Conservation (phyloP, 1,140 invertebrate species). For the Drosophila sp. region DNA sequence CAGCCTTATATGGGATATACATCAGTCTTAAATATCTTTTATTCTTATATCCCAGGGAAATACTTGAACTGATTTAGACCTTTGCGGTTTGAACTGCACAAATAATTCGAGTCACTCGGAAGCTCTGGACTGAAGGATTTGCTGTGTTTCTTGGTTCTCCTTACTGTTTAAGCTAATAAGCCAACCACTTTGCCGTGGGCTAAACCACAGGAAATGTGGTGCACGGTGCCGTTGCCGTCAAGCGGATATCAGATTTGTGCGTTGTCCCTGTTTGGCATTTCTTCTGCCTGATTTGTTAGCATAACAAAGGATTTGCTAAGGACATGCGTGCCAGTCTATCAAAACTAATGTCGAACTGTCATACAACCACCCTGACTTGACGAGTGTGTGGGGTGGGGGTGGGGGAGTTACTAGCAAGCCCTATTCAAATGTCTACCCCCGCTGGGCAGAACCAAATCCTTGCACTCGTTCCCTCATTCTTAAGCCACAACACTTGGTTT, state of each 20-base stretch:
- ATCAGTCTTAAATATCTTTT: too few species aligned
- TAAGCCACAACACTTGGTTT: conserved; percentile 28
- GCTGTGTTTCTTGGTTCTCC: not conserved
- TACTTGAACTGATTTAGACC: too few species aligned
- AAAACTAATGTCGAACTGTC: conserved; percentile 63
- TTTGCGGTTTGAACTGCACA: too few species aligned
- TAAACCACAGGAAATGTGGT: conserved; percentile 14
- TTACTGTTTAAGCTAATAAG: conserved; percentile 55
- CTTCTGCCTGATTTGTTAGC: conserved; percentile 67
- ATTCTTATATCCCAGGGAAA: too few species aligned
- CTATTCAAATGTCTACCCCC: conserved; percentile 30
- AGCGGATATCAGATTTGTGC: conserved; percentile 78
- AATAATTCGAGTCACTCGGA: not conserved
- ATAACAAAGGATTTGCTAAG: conserved; percentile 56
- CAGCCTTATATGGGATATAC: too few species aligned
- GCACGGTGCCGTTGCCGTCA: conserved; percentile 47
- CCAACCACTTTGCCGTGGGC: conserved; percentile 58
- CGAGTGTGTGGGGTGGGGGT: not conserved
- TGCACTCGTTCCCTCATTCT: not conserved
- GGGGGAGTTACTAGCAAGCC: not conserved
- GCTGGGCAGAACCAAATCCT: conserved; percentile 9
- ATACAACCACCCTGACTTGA: not conserved
- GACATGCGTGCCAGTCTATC: conserved; percentile 76
- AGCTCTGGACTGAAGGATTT: conserved; percentile 1
- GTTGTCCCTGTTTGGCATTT: conserved; percentile 39